Evolutionary conservation across 2,797 vertebrate genomes (phyloP).

Genomic region (Pachyuromys duprasi): DNA sequence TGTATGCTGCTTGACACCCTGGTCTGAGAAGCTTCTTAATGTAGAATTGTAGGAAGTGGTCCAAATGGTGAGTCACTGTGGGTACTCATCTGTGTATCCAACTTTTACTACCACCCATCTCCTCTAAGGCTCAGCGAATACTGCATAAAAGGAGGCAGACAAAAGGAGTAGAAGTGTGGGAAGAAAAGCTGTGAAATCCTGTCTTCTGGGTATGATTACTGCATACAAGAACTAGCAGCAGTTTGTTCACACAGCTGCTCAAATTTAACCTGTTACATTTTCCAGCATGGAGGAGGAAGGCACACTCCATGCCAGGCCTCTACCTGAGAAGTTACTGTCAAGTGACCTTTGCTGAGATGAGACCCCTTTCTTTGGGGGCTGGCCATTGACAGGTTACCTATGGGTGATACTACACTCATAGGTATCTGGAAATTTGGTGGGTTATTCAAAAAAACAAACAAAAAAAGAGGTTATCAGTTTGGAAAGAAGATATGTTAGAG

Average conservation of each 20-base stretch:
- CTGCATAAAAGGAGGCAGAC: background rate
- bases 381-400: background rate
- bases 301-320: background rate
- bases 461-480: background rate
- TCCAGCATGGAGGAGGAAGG: background rate
- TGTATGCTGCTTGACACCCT: background rate
- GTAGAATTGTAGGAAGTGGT: background rate
- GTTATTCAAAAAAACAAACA: background rate
- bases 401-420: background rate
- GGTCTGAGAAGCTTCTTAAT: background rate
- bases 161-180: background rate
- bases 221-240: background rate
- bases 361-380: background rate
- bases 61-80: background rate
- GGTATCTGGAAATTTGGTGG: background rate
- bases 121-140: background rate
- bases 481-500: background rate
- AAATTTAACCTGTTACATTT: background rate
- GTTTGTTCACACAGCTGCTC: background rate
- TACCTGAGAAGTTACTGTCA: background rate
- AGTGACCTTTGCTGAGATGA: background rate
- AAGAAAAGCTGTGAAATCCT: background rate
- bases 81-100: background rate
- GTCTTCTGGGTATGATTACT: background rate
- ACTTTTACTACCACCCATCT: background rate